Base-by-base conservation (phyloP, 2,113 vertebrate genomes). In the Blennius ocellaris region DNA sequence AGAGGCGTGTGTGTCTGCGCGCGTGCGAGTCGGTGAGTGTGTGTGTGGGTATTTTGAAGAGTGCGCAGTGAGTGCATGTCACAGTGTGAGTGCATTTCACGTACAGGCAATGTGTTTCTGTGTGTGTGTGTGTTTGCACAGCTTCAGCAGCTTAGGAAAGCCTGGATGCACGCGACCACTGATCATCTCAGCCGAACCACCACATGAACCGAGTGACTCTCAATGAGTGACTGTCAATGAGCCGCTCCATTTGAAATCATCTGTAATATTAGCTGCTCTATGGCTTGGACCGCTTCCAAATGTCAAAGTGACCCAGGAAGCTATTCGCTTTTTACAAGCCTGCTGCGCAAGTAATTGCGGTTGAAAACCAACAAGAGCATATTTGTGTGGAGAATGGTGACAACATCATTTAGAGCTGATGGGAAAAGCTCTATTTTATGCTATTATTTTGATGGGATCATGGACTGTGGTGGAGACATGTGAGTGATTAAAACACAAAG, bases 121-220 rank as follows among this genome's bases (percentile, higher is more conserved):
- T 30, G 21, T 30, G n/a, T 72, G 47, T 72, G 69, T 73, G 54
- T 84, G 66, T 90, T 89, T 89, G 82, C 67, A 50, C 50, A 67
- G 80, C 73, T 82, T 79, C 80, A 62, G 53, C 50, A 67, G 80
- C 73, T 82, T 79, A 82, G 65, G 12, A 71, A 69, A 73, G 73
- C 67, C 66, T 79, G 78, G 78, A 61, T 84, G 86, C 82, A 74
- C 82, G 81, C 62, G 78, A 51, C 57, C 61, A 64, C 76, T 67
- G 80, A 86, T 82, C 67, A 74, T 67, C 48, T 77, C 76, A 57
- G 40, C 50, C 76, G 51, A 76, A 70, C 45, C 12, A 0, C 43
- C 62, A 72, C 60, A 45, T 61, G 51, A 85, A 71, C 60, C 14
- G 14, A 67, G 56, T 54, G 64, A 51, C 62, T 45, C 59, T 60